These are phyloP conservation scores for Diadema setosum DNA, from an alignment of 35 echinoderm and acorn worm species.

Conservation along the genomic window DNA sequence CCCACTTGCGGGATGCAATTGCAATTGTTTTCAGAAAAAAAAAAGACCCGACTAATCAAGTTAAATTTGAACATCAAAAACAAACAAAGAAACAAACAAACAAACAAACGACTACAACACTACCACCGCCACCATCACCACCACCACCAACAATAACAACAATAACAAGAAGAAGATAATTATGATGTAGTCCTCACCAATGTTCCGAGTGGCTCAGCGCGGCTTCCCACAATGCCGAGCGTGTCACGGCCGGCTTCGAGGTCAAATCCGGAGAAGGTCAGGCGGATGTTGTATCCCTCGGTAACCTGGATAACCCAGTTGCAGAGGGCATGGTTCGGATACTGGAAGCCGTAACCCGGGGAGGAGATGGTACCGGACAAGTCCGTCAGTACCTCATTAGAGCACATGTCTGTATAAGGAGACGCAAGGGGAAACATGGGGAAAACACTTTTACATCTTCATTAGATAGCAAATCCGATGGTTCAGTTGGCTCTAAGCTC, in stretches of 20 bases:
- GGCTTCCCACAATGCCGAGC: slow-evolving; percentile 51
- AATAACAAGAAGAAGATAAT: too few species aligned
- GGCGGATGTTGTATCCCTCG: slow-evolving; percentile 22
- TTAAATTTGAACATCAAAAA: too few species aligned
- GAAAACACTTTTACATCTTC: too few species aligned
- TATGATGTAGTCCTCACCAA: slow-evolving; percentile 33
- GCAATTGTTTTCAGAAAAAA: too few species aligned
- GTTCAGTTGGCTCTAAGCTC: too few species aligned
- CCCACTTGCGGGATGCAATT: too few species aligned
- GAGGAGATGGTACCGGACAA: slow-evolving; percentile 51
- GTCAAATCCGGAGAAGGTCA: slow-evolving; percentile 67
- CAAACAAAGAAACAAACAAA: too few species aligned
- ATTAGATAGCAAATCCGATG: too few species aligned
- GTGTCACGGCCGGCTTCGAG: slow-evolving; percentile 68
- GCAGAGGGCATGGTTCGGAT: slow-evolving; percentile 72
- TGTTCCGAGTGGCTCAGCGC: background rate
- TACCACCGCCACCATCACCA: too few species aligned
- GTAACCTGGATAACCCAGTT: slow-evolving; percentile 69
- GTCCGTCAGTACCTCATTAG: slow-evolving; percentile 26
- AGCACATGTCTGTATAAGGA: slow-evolving; percentile 66
- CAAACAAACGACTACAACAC: too few species aligned
- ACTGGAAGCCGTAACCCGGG: slow-evolving; percentile 45
- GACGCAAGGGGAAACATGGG: background rate
- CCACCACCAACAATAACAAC: too few species aligned
- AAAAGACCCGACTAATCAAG: too few species aligned